These are phyloP conservation scores for Saccostrea cuccullata DNA, from an alignment of 1,140 invertebrate species.

Conservation along the genomic window DNA sequence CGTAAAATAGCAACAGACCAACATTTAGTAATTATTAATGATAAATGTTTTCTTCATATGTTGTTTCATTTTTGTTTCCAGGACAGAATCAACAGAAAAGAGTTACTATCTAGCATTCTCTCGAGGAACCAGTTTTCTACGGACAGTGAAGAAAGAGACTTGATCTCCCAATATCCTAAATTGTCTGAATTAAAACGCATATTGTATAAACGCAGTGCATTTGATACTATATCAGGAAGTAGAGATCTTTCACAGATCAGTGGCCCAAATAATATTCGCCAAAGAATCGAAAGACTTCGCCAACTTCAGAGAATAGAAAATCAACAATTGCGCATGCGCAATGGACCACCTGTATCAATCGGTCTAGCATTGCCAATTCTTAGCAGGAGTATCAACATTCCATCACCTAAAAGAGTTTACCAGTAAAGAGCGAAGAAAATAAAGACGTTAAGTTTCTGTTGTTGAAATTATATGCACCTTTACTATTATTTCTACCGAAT, in stretches of 20 bases:
- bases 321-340: neutral
- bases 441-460: too few relatives aligned
- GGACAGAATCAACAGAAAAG: neutral
- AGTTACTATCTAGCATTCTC: neutral
- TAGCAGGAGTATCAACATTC: neutral
- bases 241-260: neutral
- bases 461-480: too few relatives aligned
- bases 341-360: neutral
- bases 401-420: neutral
- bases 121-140: neutral
- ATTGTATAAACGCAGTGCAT: neutral
- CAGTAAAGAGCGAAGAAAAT: too few relatives aligned
- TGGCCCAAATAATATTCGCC: neutral
- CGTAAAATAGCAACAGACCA: too few relatives aligned
- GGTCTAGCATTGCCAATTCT: neutral
- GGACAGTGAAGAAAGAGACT: neutral
- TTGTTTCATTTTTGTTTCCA: neutral
- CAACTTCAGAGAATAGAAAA: constrained; percentile 10
- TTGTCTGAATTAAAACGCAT: neutral
- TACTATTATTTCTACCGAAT: too few relatives aligned
- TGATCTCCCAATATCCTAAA: neutral
- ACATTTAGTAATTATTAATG: neutral
- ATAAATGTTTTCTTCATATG: neutral
- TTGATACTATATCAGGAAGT: constrained; percentile 3
- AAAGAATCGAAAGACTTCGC: neutral